These are phyloP conservation scores for Neostethus bicornis DNA, from an alignment of 2,797 vertebrate species.

Conservation along the genomic window DNA sequence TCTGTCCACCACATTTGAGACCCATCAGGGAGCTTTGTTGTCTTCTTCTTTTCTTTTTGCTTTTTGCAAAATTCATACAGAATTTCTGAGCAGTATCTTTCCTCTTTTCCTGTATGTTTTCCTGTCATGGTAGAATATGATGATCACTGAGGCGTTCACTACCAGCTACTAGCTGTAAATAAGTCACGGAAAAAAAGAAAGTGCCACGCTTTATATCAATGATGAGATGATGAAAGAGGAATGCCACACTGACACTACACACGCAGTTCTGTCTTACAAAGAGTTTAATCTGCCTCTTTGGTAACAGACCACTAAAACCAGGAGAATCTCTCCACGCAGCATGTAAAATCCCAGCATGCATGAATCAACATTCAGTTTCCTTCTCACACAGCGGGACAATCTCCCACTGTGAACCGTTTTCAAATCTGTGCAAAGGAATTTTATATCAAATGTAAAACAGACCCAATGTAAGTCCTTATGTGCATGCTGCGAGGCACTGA, in stretches of 20 bases:
- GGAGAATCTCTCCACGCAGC: neutral
- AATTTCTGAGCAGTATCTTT: conserved; percentile 8
- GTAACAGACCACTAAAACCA: conserved; percentile 1
- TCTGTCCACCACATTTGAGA: conserved; percentile 7
- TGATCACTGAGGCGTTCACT: neutral
- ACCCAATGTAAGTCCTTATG: conserved; percentile 7
- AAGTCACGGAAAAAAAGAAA: neutral
- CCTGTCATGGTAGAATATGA: neutral
- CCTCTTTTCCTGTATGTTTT: neutral
- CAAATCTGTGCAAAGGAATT: conserved; percentile 12
- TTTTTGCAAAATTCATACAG: conserved; percentile 12
- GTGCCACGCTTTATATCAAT: neutral
- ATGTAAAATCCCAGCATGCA: conserved; percentile 4
- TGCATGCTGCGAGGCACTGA: conserved; percentile 4
- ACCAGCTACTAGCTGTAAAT: neutral
- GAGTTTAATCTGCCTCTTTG: neutral
- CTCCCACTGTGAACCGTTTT: neutral
- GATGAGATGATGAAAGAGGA: neutral
- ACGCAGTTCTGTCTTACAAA: conserved; percentile 2
- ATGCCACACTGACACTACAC: neutral
- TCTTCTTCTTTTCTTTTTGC: neutral
- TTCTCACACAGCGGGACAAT: neutral
- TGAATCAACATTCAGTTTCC: conserved; percentile 6
- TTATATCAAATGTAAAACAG: conserved; percentile 15
- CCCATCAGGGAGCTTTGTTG: conserved; percentile 7